phyloP scores from a whole-genome alignment of 1,140 invertebrate species.

The Atta texana region DNA sequence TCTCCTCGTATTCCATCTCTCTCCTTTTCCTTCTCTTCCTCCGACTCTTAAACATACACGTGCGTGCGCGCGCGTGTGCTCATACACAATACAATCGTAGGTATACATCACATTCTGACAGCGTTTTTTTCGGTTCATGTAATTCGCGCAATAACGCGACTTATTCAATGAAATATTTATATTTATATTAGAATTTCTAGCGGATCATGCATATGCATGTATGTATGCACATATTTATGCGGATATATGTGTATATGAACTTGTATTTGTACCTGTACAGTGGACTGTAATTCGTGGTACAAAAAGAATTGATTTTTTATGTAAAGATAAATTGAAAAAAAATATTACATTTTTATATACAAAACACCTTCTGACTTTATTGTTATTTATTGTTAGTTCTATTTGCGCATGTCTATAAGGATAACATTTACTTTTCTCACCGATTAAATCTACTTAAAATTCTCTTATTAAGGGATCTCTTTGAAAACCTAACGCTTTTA shows the following conservation, averaged over 20 bases:
- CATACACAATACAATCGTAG: slow-evolving; percentile 1
- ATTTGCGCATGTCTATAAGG: not conserved
- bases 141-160: slow-evolving; percentile 14
- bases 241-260: slow-evolving; percentile 22
- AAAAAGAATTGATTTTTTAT: not conserved
- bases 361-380: too few species aligned
- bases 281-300: not conserved
- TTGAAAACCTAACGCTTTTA: too few species aligned
- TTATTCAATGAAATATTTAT: slow-evolving; percentile 9
- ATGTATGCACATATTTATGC: slow-evolving; percentile 4
- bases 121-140: slow-evolving; percentile 12
- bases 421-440: not conserved
- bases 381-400: not conserved
- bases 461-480: not conserved
- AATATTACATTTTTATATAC: not conserved
- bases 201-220: slow-evolving; percentile 43
- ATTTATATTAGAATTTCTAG: slow-evolving; percentile 20
- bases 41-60: not conserved
- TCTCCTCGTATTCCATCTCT: slow-evolving; percentile 1
- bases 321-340: not conserved
- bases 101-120: not conserved
- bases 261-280: slow-evolving; percentile 13
- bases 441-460: not conserved
- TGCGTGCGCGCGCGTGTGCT: too few species aligned
- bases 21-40: not conserved